phyloP scores from a whole-genome alignment of 2,888 invertebrate species.

The Oscheius myriophilus region DNA sequence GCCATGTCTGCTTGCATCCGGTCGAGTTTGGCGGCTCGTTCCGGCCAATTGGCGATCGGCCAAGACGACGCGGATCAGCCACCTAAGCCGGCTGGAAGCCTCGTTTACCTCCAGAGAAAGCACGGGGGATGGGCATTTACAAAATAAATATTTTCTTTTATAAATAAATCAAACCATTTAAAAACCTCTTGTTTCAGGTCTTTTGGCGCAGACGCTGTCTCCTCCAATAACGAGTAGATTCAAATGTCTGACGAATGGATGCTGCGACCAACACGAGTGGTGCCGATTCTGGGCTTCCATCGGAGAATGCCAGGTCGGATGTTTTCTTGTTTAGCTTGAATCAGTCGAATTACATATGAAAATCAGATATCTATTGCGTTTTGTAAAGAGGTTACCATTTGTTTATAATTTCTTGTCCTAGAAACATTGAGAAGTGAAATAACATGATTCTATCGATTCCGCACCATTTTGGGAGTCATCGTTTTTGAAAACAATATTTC shows the following conservation, averaged over 20 bases:
- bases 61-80: constrained; percentile 26
- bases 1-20: constrained; percentile 11
- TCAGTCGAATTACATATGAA: too few species aligned
- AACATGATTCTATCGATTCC: too few species aligned
- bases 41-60: constrained; percentile 23
- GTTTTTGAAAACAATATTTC: too few species aligned
- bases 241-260: constrained; percentile 63
- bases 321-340: neutral
- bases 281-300: constrained; percentile 60
- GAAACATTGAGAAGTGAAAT: too few species aligned
- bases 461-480: too few species aligned
- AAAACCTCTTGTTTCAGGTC: neutral
- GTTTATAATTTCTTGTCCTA: too few species aligned
- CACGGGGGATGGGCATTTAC: too few species aligned
- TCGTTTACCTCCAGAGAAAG: neutral
- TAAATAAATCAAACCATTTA: too few species aligned
- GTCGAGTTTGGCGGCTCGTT: constrained; percentile 20
- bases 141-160: too few species aligned
- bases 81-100: constrained; percentile 11
- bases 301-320: constrained; percentile 56
- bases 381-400: too few species aligned
- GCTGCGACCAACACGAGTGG: constrained; percentile 68
- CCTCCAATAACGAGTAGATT: constrained; percentile 60
- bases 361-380: neutral
- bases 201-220: constrained; percentile 47